Evolutionary conservation across 1,140 invertebrate genomes (phyloP), one percentile per base, ranked within the genome.

Genomic region (Magallana angulata): DNA sequence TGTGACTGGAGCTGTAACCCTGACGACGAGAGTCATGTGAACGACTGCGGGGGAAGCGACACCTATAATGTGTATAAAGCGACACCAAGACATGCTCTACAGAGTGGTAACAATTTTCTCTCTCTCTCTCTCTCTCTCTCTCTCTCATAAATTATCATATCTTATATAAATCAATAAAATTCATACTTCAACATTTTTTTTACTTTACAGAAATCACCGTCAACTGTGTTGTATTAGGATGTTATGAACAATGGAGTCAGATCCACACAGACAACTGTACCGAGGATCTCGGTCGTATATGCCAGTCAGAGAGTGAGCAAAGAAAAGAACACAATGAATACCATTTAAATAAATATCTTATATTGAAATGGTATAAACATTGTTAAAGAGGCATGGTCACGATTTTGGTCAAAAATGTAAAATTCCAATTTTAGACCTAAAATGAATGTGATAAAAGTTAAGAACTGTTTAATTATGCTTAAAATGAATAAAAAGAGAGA

Each of bases 31-130:
- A 76, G 24, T 76, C 68, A 76, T 24, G 68, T 76, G 68, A 76
- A 76, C 11, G 68, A 76, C 68, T 76, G 68, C 30, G 68, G 68
- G 14, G 68, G 68, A 76, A 76, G 68, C 68, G 68, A 36, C 68
- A 76, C 68, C 68, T 76, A 76, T 12, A 76, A 76, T 24, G 30
- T 76, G 24, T 76, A 76, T 30, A 76, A 24, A 76, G 68, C 12
- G 12, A 76, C 68, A 76, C 68, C 68, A 4, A 76, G 7, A 11
- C 5, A 76, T 1, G 36, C 0, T 12, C 12, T 48, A 12, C 7
- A 11, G 1, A 76, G 68, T 30, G 68, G 68, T 76, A 24, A 36
- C 36, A 18, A 18, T 16, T 64, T 8, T 18, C 11, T 16, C 4
- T 7, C 8, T 1, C 18, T 4, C 18, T 18, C 18, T 4, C 60